Conservation (phyloP, 2,888 invertebrate species). For the Xestia ashworthii region DNA sequence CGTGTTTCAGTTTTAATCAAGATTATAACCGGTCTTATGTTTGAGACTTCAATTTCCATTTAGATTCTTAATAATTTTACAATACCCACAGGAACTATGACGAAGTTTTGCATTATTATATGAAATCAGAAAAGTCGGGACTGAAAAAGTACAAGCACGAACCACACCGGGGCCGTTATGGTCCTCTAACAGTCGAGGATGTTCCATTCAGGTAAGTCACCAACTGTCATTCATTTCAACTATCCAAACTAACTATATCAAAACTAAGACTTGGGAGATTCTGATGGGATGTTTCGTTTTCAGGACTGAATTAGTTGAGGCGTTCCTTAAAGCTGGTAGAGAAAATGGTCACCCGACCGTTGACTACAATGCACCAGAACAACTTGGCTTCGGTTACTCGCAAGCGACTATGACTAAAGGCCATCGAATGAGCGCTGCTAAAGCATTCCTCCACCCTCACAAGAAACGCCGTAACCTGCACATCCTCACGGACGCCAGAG, state of each 20-base stretch:
- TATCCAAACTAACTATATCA: conserved; percentile 62
- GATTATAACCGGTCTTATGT: not conserved
- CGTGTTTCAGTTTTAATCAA: not conserved
- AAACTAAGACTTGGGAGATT: conserved; percentile 44
- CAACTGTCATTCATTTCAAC: conserved; percentile 65
- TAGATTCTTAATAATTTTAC: not conserved
- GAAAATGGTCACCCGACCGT: conserved; percentile 89
- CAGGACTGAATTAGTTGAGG: conserved; percentile 88
- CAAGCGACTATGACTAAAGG: conserved; percentile 91
- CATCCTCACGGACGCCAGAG: conserved; percentile 83
- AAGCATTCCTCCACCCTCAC: conserved; percentile 92
- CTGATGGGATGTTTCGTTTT: conserved; percentile 62
- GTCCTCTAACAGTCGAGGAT: conserved; percentile 92
- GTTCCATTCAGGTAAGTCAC: conserved; percentile 88
- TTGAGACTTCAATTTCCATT: not conserved
- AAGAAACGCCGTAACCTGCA: conserved; percentile 92
- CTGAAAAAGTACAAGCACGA: conserved; percentile 87
- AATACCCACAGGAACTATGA: conserved; percentile 90
- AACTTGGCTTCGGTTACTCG: conserved; percentile 91
- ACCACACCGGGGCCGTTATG: conserved; percentile 91
- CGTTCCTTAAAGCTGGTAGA: conserved; percentile 91
- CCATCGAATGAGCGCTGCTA: conserved; percentile 92
- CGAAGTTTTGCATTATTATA: conserved; percentile 91
- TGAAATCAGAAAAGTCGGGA: conserved; percentile 91
- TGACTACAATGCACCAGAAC: conserved; percentile 92